Conservation (phyloP, 2,113 vertebrate species). For the Haplochromis burtoni region DNA sequence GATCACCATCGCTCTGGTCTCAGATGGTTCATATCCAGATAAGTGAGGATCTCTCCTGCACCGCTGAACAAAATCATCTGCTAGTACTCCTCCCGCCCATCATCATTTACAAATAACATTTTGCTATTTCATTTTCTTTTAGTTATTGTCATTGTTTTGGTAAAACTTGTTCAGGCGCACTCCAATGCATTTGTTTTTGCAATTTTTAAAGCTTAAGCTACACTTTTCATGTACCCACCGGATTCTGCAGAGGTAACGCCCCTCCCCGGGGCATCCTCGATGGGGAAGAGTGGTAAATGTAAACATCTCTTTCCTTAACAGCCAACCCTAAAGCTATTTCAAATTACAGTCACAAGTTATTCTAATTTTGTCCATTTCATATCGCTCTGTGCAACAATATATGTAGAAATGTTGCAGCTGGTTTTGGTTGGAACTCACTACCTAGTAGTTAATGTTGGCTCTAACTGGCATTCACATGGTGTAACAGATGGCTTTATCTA, state of each 20-base stretch:
- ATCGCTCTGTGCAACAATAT: not conserved
- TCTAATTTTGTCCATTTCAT: not conserved
- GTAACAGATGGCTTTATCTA: not conserved
- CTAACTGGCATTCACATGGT: not conserved
- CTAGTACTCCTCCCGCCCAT: not conserved
- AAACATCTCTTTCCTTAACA: not conserved
- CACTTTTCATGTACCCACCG: not conserved
- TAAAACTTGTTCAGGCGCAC: not conserved
- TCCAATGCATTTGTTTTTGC: not conserved
- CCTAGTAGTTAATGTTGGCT: not conserved
- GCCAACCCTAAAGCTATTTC: not conserved
- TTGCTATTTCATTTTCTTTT: not conserved
- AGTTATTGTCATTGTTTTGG: not conserved
- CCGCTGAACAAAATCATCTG: not conserved
- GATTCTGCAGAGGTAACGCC: not conserved
- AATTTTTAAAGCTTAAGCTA: not conserved
- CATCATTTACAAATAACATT: not conserved
- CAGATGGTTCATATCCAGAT: not conserved
- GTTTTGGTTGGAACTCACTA: not conserved
- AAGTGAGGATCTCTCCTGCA: not conserved
- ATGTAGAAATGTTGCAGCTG: not conserved
- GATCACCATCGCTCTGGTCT: not conserved
- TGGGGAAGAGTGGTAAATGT: not conserved
- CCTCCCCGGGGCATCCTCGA: rapidly evolving
- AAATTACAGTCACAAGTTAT: not conserved